These are phyloP conservation scores for Caretta caretta DNA, from an alignment of 2,113 vertebrate genomes.

Conservation along the genomic window DNA sequence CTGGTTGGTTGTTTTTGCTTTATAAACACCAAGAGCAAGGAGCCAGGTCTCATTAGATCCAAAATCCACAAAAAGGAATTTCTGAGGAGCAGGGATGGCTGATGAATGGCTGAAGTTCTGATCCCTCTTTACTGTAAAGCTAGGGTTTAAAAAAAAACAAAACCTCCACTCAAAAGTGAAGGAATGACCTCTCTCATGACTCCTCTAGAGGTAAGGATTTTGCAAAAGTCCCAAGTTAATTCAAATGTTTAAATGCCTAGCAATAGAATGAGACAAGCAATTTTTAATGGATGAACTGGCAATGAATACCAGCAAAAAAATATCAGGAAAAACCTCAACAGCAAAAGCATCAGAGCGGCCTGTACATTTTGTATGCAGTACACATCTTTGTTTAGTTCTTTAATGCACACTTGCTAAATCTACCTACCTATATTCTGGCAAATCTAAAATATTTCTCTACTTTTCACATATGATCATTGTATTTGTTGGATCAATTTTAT, in stretches of 20 bases:
- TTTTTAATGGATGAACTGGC: not conserved
- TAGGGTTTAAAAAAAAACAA: not conserved
- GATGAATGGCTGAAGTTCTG: not conserved
- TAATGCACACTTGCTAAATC: not conserved
- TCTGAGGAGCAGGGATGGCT: not conserved
- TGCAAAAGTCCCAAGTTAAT: not conserved
- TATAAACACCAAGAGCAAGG: not conserved
- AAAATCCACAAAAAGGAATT: not conserved
- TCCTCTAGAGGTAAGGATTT: not conserved
- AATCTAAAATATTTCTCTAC: not conserved
- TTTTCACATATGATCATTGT: not conserved
- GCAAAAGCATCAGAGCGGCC: not conserved
- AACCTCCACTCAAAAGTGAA: not conserved
- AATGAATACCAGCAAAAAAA: not conserved
- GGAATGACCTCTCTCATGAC: not conserved
- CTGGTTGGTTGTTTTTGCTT: not conserved
- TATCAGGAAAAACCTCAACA: not conserved
- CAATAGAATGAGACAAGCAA: not conserved
- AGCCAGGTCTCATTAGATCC: not conserved
- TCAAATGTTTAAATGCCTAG: not conserved
- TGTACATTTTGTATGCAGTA: not conserved
- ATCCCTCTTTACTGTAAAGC: not conserved
- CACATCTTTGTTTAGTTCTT: not conserved
- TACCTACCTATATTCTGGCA: not conserved
- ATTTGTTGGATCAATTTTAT: slow-evolving; percentile 2